Conservation (phyloP, 2,797 vertebrate genomes). For the Lycodopsis pacificus region DNA sequence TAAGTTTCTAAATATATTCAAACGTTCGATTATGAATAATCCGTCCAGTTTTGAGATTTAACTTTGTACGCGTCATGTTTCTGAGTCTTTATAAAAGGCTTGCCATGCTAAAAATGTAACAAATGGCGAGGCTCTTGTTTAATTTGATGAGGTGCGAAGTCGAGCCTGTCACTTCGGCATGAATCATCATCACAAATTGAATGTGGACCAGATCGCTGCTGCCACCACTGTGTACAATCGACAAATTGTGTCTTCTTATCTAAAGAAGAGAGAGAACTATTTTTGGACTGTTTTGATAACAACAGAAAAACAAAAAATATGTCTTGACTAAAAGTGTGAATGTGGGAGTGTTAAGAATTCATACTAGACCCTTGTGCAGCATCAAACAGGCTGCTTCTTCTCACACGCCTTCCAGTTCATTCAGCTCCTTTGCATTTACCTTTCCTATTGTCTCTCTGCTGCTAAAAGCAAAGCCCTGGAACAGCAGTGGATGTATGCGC, state of each 20-base stretch:
- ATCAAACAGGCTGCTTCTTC: slow-evolving; percentile 12
- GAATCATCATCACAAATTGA: slow-evolving; percentile 54
- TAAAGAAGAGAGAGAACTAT: slow-evolving; percentile 20
- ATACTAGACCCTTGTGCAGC: slow-evolving; percentile 21
- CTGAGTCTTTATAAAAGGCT: slow-evolving; percentile 1
- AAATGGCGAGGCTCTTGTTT: slow-evolving; percentile 22
- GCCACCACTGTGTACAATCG: slow-evolving; percentile 27
- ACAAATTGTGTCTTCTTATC: slow-evolving; percentile 43
- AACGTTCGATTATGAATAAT: neutral
- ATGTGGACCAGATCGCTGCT: slow-evolving; percentile 33
- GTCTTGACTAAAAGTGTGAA: slow-evolving; percentile 49
- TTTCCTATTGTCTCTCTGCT: slow-evolving; percentile 5
- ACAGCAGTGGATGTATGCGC: slow-evolving; percentile 5
- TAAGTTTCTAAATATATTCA: neutral
- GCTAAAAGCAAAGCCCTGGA: neutral
- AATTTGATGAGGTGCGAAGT: slow-evolving; percentile 57
- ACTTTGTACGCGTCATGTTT: neutral
- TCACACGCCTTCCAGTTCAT: slow-evolving; percentile 13
- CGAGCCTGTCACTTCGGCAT: slow-evolving; percentile 30
- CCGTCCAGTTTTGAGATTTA: slow-evolving; percentile 1
- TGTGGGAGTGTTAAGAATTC: slow-evolving; percentile 65
- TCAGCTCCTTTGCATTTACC: slow-evolving; percentile 16
- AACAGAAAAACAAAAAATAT: slow-evolving; percentile 30
- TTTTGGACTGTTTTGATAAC: slow-evolving; percentile 42
- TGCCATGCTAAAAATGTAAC: slow-evolving; percentile 19